Base-by-base conservation (phyloP, 2,113 vertebrate genomes). In the Oostethus manadensis region DNA sequence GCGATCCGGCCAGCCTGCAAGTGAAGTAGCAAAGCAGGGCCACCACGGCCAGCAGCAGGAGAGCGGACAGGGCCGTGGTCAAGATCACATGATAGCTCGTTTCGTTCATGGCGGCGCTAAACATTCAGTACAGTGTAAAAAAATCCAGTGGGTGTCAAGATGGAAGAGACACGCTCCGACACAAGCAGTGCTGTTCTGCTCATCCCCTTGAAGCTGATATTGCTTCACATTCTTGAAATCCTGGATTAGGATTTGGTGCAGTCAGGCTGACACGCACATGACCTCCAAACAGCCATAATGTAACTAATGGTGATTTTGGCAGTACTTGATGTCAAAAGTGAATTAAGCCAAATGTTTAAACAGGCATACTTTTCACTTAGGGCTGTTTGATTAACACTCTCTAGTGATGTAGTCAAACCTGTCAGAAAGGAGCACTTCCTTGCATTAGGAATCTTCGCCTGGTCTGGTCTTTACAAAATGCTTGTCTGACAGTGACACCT, bases 11-110 rank as follows among this genome's bases (percentile, higher is more conserved):
- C 69, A 91, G 76, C 40, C 90, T 84, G 79, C 91, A 91, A 73
- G 76, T 88, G 51, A 89, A 90, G 76, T 60, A 90, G 66, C 89
- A 91, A 9, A 91, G 80, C 51, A 90, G 58, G 0, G 48, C 57
- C 70, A 89, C 33, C 23, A 88, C 87, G 0, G 75, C 74, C 9
- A 84, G 10, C 33, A 89, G 55, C 47, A 91, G 42, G 1, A 71
- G 3, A 21, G 69, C 71, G 15, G 72, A 72, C 51, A 87, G 70
- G 3, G 64, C 46, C 1, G 80, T 66, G 29, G 84, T 89, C 64
- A 88, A 44, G 6, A 83, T 51, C 8, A 85, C 15, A 21, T 80
- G 60, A 45, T 54, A 9, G 26, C 42, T 74, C 15, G 48, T 71
- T 10, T 67, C 77, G 23, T 8, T 64, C 88, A 90, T 88, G 61